Conservation (phyloP, 1,140 invertebrate species). For the Galleria mellonella region DNA sequence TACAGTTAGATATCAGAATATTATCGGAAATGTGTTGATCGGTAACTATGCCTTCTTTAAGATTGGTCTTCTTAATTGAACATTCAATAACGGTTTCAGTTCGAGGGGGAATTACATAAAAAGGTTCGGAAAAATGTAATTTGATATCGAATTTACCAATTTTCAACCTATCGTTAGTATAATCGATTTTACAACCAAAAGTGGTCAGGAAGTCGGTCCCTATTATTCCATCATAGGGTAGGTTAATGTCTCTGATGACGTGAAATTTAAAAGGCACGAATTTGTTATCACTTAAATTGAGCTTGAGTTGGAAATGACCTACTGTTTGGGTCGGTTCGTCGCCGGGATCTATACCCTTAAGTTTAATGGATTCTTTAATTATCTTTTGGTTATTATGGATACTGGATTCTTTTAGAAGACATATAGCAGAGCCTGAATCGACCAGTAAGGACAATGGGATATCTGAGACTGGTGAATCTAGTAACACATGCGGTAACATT, state of each 20-base stretch:
- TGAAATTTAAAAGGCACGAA: conserved; percentile 6
- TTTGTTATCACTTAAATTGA: background rate
- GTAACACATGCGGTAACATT: conserved; percentile 7
- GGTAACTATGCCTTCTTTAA: conserved; percentile 4
- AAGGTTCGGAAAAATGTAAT: conserved; percentile 1
- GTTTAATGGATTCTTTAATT: conserved; percentile 5
- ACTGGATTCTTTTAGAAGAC: conserved; percentile 3
- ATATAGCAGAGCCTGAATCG: conserved; percentile 5
- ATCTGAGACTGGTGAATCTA: conserved; percentile 7
- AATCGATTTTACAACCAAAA: conserved; percentile 9
- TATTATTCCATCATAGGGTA: conserved; percentile 11
- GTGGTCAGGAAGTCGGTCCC: conserved; percentile 6
- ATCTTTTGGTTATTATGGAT: conserved; percentile 2
- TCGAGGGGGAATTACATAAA: background rate
- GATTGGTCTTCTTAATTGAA: background rate
- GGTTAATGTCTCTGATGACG: conserved; percentile 3
- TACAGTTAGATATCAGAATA: conserved; percentile 3
- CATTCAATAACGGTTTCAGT: conserved; percentile 4
- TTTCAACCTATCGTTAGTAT: conserved; percentile 4
- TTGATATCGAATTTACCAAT: background rate
- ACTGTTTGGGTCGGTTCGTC: conserved; percentile 4
- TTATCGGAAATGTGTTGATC: conserved; percentile 5
- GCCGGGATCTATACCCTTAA: conserved; percentile 10
- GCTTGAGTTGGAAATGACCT: conserved; percentile 9
- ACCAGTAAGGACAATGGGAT: conserved; percentile 10